A percentile compares a stretch with the other conserved stretches of the same genome.
Evolutionary conservation across 2,797 vertebrate species (phyloP).

Genomic region (Phaenicophaeus curvirostris): DNA sequence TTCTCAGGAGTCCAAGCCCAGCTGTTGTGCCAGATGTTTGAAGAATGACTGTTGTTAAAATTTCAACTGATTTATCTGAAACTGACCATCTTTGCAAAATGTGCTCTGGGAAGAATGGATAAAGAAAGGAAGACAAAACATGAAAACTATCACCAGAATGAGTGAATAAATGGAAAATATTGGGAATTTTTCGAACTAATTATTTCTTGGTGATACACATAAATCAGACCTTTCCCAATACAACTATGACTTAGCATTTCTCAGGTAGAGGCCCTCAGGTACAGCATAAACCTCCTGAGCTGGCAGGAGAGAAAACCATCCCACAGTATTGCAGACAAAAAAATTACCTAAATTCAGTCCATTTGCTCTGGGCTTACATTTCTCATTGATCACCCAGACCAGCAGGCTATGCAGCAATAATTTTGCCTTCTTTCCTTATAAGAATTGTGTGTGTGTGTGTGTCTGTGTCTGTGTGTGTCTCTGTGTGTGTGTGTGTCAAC

Average conservation of each 20-base stretch:
- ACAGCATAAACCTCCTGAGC: background rate
- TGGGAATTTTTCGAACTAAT: background rate
- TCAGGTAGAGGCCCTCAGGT: background rate
- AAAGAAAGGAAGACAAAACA: background rate
- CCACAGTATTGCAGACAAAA: background rate
- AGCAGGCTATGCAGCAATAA: background rate
- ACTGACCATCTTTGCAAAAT: background rate
- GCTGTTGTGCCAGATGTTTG: slow-evolving; percentile 1
- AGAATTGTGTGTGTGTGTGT: accelerated
- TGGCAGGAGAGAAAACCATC: background rate
- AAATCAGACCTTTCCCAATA: background rate
- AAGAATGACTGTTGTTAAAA: background rate
- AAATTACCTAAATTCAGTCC: background rate
- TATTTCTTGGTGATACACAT: background rate
- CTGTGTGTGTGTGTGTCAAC: background rate
- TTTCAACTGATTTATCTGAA: background rate
- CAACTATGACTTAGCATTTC: background rate
- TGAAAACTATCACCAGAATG: background rate
- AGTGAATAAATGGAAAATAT: background rate
- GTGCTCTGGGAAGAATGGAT: background rate
- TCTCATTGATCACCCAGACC: background rate
- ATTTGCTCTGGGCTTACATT: background rate
- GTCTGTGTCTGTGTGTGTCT: too few species aligned
- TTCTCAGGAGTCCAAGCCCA: background rate
- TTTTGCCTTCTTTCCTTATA: background rate